These are phyloP conservation scores for Drosophila macrospina DNA, from an alignment of 2,888 invertebrate species.

Conservation along the genomic window DNA sequence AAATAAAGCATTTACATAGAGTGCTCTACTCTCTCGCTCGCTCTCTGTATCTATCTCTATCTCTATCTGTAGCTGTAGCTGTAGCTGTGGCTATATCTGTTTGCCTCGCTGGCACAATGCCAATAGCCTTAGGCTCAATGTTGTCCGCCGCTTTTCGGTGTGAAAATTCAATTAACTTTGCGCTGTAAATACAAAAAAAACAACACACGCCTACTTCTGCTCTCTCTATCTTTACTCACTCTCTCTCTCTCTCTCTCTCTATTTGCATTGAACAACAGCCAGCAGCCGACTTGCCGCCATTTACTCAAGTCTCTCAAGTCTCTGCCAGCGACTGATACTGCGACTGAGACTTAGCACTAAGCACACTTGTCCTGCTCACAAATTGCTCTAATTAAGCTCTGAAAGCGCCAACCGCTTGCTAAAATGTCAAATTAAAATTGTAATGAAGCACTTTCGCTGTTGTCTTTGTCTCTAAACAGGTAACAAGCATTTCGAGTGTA, in stretches of 20 bases:
- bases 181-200: slow-evolving; percentile 48
- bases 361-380: slow-evolving; percentile 67
- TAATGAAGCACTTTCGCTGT: slow-evolving; percentile 64
- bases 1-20: slow-evolving; percentile 62
- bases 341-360: slow-evolving; percentile 36
- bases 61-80: too few relatives aligned
- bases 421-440: slow-evolving; percentile 76
- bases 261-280: slow-evolving; percentile 45
- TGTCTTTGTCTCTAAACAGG: slow-evolving; percentile 15
- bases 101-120: background rate
- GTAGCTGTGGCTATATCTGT: too few relatives aligned
- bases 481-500: slow-evolving; percentile 10
- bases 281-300: slow-evolving; percentile 42
- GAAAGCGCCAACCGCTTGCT: slow-evolving; percentile 48
- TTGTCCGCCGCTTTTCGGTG: slow-evolving; percentile 46
- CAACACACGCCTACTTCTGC: slow-evolving; percentile 4
- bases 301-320: slow-evolving; percentile 49
- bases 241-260: slow-evolving; percentile 4
- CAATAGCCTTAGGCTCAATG: slow-evolving; percentile 35
- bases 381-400: slow-evolving; percentile 77
- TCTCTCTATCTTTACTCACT: too few relatives aligned
- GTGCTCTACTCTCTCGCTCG: background rate
- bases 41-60: background rate
- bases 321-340: too few relatives aligned
- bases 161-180: slow-evolving; percentile 77